Evolutionary conservation across 2,113 vertebrate species (phyloP), one percentile per base, ranked within the genome.

Genomic region (Corythoichthys intestinalis): DNA sequence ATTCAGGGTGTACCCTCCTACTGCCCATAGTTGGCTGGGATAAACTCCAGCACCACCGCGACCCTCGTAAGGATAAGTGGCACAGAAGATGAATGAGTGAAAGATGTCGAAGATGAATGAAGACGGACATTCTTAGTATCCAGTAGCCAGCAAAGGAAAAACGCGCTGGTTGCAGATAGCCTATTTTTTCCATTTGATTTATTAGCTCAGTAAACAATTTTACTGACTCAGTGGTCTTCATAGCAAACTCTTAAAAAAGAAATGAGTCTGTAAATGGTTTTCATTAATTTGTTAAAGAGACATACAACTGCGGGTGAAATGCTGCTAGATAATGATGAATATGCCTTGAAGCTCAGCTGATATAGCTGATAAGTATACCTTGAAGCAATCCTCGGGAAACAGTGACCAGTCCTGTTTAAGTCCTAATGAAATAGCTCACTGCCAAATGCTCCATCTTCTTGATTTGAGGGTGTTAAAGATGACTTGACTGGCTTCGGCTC

Each of bases 401-500:
- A 60, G 15, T 60, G 37, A 44, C 39, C 10, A 44, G 10, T 20
- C 58, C 12, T 70, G 67, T 54, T 76, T 72, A 76, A 53, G 53
- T 34, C 35, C 62, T 50, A 58, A 64, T 75, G 56, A 82, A 77
- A 76, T 77, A 59, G 67, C 71, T 73, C 62, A 44, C 69, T 41
- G 67, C 63, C 74, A 13, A 41, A 61, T n/a, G 7, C 13, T 41
- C 14, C 4, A 14, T 60, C 38, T 39, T 61, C 37, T n/a, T 44
- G 38, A n/a, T 60, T 20, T 61, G 38, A 17, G 38, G 14, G 20
- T 56, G 70, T 68, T 50, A 76, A 74, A 83, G 81, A 81, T 80
- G 50, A 81, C 85, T 74, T 56, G 66, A 74, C 66, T 70, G 72
- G 65, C 73, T 76, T 68, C 4, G 70, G 65, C 72, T 80, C 75